Evolutionary conservation across 92 coral and sea anemone genomes (phyloP), one percentile per base, ranked within the genome.

Genomic region (Isaurus tuberculatus): DNA sequence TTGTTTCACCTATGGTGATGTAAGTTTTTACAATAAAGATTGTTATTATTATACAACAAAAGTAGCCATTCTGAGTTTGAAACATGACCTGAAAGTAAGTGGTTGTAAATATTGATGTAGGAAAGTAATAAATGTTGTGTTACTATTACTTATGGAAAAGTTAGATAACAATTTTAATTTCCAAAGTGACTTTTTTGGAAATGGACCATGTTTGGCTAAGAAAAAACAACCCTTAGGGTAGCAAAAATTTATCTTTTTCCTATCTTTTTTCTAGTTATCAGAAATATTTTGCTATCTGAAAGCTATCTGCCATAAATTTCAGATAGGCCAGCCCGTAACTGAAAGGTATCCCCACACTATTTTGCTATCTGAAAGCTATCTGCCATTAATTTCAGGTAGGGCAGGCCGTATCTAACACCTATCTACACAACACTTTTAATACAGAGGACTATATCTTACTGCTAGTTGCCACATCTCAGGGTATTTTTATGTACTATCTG

Each of bases 201-300:
- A 8, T 51, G 22, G 0, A 51, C 58, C 60, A 51, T 14, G 60
- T 51, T 51, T 51, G 3, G 22, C 60, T 15, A 5, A 51, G 60
- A 51, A 51, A 51, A 51, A 15, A 51, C 60, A 16, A 51, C 42
- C 43, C 43, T 51, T 58, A 60, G 66, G 66, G 23, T 60, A 60
- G 14, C 30, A 60, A 60, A 23, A 0, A 60, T 70, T n/a, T n/a
- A 70, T 70, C 55, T 36, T 70, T 40, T 70, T 23, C 57, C 32
- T 70, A 37, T 70, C 75, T 70, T 70, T 70, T 70, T 70, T n/a
- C 57, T 70, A 70, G 75, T 40, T 70, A 22, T 70, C 57, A 1
- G 57, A 70, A 70, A 70, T 40, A 70, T n/a, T 70, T 70, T 70
- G 75, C 31, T 70, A 70, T 40, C 75, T 68, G 32, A 70, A 70